Base-by-base conservation (phyloP, 1,140 invertebrate species). In the Drosophila subobscura region DNA sequence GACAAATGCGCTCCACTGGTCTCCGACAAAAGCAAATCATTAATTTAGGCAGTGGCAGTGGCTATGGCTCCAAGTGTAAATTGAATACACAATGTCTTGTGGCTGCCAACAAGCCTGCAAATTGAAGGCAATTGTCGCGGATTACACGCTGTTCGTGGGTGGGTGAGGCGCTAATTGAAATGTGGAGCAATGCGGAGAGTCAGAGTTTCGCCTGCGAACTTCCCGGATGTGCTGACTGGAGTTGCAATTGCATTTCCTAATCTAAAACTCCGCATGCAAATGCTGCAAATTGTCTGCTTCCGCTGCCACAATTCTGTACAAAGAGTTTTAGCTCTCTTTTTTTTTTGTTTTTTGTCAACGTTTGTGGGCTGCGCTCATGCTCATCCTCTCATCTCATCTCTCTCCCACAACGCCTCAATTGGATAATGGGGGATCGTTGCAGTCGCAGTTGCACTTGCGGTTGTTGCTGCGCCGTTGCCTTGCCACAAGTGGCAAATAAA, bases 401-500 rank as follows among this genome's bases (percentile, higher is more conserved):
- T 61, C 70, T 33, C 16, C n/a, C 44, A 23, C 66, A 66, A 66
- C 44, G 64, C 25, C 65, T 88, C 83, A 88, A 88, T 88, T 88
- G 83, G 88, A 88, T 88, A 88, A 88, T 88, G 88, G 83, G 83
- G 75, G 65, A 57, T 79, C 61, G 65, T 60, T 77, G 72, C 16
- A 20, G 16, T 20, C 16, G 16, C 16, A 20, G 16, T 20, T 20
- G 16, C 16, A 20, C 16, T 46, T 64, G 67, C 54, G 55, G 71
- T 59, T 56, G 59, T 63, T 52, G 73, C 55, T 64, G 75, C 66
- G 61, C 10, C 60, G 65, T 53, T 61, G 63, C 37, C 33, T 74
- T 70, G 79, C 83, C 83, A 88, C 83, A 88, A 88, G 83, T 88
- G 83, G 83, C 83, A 88, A 76, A 88, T 88, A 88, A 88, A 88